Base-by-base conservation (phyloP, 2,797 vertebrate species). In the Sebastes nivosus region DNA sequence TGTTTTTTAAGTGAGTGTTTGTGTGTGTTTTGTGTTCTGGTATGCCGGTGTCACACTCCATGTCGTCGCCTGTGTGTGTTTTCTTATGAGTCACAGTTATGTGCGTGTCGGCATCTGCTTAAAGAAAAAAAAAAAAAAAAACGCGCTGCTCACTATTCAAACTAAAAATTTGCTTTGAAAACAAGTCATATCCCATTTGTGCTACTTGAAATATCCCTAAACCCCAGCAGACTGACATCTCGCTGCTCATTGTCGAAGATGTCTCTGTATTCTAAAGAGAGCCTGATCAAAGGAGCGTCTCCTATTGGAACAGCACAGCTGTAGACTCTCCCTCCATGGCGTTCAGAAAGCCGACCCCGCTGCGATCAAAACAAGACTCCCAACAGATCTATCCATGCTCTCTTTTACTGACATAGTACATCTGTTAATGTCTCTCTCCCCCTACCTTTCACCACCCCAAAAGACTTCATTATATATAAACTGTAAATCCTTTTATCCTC, bases 321-420 rank as follows among this genome's bases (percentile, higher is more conserved):
- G 87, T 67, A 85, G 67, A 80, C 67, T 83, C 73, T 83, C 36
- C 80, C 80, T 77, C 74, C 61, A 50, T 55, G 34, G n/a, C 24
- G 24, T 81, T 87, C 84, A 77, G 67, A 81, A 66, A 87, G 82
- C 65, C 65, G 5, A 83, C 72, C 81, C 85, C 14, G 83, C 87
- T 80, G 81, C 58, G 75, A 90, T 90, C 85, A 88, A 88, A 90
- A 89, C 82, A 68, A 68, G 32, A 60, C 81, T 88, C 83, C 87
- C 82, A 25, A n/a, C 11, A 16, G 73, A 88, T 89, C 67, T 25
- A 59, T 38, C 67, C 52, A 20, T 22, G 34, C 72, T 82, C 79
- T 55, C 60, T 58, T 81, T 72, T 42, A 54, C 72, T 61, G 71
- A 75, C 16, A 2, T 38, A 22, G 27, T 77, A 79, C 85, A 82